Conservation (phyloP, 2,797 vertebrate species). For the Vultur gryphus region DNA sequence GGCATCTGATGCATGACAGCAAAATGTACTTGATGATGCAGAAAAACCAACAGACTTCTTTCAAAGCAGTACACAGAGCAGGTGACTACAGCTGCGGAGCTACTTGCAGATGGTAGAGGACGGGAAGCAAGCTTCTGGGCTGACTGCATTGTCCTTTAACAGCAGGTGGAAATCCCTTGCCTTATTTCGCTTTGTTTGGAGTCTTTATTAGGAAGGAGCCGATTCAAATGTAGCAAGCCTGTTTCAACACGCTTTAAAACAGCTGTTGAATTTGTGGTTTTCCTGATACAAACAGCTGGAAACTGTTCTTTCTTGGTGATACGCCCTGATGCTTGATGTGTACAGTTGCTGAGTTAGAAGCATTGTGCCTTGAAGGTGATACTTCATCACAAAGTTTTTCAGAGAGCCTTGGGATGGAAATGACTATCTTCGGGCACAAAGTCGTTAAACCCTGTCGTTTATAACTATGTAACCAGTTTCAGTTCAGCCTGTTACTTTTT, state of each 20-base stretch:
- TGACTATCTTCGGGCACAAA: accelerated
- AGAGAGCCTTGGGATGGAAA: neutral
- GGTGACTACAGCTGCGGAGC: neutral
- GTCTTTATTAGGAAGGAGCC: neutral
- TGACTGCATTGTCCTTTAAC: accelerated
- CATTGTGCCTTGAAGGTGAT: neutral
- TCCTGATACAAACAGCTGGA: neutral
- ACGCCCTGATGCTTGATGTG: accelerated
- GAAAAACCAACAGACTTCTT: neutral
- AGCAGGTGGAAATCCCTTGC: neutral
- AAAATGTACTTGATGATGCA: neutral
- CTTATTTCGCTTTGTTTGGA: neutral
- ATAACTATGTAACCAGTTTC: neutral
- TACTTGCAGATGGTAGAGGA: neutral
- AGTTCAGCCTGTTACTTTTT: neutral
- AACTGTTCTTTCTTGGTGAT: neutral
- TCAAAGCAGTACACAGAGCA: neutral
- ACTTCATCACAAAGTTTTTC: neutral
- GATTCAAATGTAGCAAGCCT: neutral
- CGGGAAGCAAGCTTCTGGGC: neutral
- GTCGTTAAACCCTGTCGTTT: accelerated
- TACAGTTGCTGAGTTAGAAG: neutral
- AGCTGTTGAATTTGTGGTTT: neutral
- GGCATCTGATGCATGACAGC: neutral
- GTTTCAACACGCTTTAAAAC: neutral